These are phyloP conservation scores for Lydus trimaculatus DNA, from an alignment of 2,888 invertebrate genomes.

Conservation along the genomic window DNA sequence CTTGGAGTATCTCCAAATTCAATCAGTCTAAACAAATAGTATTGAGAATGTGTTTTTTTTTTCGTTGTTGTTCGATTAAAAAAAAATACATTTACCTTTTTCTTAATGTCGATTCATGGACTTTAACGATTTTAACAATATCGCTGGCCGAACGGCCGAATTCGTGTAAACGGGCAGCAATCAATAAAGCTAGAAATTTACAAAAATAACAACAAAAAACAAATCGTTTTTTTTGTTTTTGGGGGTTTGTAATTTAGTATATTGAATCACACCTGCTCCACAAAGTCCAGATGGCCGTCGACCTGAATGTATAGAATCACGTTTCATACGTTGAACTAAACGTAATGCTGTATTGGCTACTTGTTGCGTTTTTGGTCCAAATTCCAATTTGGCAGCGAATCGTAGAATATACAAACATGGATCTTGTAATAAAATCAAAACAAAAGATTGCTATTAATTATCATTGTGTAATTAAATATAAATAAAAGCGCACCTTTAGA, in stretches of 20 bases:
- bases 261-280: constrained; percentile 79
- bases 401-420: constrained; percentile 95
- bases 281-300: constrained; percentile 96
- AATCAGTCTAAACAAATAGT: constrained; percentile 67
- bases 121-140: constrained; percentile 93
- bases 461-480: not conserved
- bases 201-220: too few relatives aligned
- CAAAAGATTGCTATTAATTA: not conserved
- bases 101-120: constrained; percentile 91
- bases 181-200: constrained; percentile 77
- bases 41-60: not conserved
- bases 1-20: constrained; percentile 98
- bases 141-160: constrained; percentile 87
- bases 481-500: not conserved
- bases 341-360: constrained; percentile 95
- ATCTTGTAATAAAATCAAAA: constrained; percentile 67
- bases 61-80: not conserved
- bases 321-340: constrained; percentile 96
- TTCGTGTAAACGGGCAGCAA: constrained; percentile 92
- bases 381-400: constrained; percentile 91
- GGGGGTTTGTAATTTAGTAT: too few relatives aligned
- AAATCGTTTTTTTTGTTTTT: too few relatives aligned
- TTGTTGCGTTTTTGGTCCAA: constrained; percentile 91
- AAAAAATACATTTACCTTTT: constrained; percentile 79
- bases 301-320: constrained; percentile 97